Percentiles rank a stretch among this genome's conserved stretches.
These are phyloP conservation scores for Scartelaos histophorus DNA, from an alignment of 2,113 vertebrate species.

Conservation along the genomic window DNA sequence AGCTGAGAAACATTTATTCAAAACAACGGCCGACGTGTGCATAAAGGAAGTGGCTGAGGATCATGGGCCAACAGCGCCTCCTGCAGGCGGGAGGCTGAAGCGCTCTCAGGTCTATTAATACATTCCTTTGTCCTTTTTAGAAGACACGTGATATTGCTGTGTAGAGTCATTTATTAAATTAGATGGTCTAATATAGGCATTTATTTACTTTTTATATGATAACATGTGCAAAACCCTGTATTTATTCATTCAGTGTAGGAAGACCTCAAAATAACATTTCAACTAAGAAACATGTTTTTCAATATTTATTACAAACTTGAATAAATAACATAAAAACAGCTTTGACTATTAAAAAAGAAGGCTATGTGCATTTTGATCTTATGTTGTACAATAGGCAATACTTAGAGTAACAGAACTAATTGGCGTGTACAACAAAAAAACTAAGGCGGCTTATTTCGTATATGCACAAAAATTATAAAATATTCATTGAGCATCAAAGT, in stretches of 20 bases:
- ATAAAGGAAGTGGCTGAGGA: conserved; percentile 6
- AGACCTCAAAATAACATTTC: not conserved
- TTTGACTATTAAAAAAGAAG: conserved; percentile 8
- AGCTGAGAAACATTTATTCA: conserved; percentile 38
- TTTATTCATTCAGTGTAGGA: not conserved
- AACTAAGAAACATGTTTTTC: not conserved
- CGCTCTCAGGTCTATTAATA: not conserved
- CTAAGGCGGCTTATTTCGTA: not conserved
- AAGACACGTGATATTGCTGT: not conserved
- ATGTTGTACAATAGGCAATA: conserved; percentile 18
- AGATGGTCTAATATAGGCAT: not conserved
- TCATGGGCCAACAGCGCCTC: conserved; percentile 23
- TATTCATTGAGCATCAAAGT: no score
- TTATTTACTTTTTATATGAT: not conserved
- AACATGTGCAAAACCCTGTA: not conserved
- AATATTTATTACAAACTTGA: conserved; percentile 50
- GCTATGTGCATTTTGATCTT: conserved; percentile 24
- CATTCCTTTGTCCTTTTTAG: not conserved
- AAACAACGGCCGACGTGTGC: conserved; percentile 42
- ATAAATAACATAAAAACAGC: conserved; percentile 53
- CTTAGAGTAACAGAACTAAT: not conserved
- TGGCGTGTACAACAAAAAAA: not conserved
- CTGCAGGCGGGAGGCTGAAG: conserved; percentile 40
- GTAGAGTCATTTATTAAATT: not conserved
- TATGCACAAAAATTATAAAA: not conserved